Evolutionary conservation across 2,113 vertebrate genomes (phyloP).

Genomic region (Synodontis membranacea): DNA sequence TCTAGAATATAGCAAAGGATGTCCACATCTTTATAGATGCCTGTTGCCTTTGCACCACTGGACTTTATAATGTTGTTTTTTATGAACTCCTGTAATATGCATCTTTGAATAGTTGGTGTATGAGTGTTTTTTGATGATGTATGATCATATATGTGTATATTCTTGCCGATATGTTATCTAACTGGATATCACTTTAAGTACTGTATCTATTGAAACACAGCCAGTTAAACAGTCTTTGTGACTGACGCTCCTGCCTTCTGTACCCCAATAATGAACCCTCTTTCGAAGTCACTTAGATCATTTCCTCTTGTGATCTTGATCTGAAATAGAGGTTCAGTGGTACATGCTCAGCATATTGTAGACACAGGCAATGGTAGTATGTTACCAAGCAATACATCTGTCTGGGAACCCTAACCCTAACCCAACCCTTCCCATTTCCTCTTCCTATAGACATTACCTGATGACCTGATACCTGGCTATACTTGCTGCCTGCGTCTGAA

Average conservation of each 20-base stretch:
- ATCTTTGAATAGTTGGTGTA: neutral
- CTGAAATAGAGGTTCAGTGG: neutral
- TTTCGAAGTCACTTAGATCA: neutral
- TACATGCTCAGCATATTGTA: neutral
- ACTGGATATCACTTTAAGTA: neutral
- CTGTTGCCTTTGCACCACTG: neutral
- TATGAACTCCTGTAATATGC: neutral
- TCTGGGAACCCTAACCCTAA: no score
- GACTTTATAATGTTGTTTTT: neutral
- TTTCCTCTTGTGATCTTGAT: neutral
- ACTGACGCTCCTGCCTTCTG: neutral
- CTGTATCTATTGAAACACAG: neutral
- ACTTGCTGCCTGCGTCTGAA: conserved; percentile 92
- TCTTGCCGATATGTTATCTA: neutral
- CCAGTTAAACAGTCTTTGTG: neutral
- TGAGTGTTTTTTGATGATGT: neutral
- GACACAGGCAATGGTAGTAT: neutral
- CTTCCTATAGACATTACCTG: conserved; percentile 89
- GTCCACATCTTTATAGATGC: no score
- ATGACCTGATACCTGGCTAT: conserved; percentile 89
- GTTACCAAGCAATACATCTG: neutral
- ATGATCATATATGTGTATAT: neutral
- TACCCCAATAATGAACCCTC: neutral
- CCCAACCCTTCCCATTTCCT: conserved; percentile 3
- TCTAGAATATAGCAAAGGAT: neutral